Evolutionary conservation across 2,113 vertebrate species (phyloP), one percentile per base, ranked within the genome.

Genomic region (Phrynocephalus versicolor): DNA sequence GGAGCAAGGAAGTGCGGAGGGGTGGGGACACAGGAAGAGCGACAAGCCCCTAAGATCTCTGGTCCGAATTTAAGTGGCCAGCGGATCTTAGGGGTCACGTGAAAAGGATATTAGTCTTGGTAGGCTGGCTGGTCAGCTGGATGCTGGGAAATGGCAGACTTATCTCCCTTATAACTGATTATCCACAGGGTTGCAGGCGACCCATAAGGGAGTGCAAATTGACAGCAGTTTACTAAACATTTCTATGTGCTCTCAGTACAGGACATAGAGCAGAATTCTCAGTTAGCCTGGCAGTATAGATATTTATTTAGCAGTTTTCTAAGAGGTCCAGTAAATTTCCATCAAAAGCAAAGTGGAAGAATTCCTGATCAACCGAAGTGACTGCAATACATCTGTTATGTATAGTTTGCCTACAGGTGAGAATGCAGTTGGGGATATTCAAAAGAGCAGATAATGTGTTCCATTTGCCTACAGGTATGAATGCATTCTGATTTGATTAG

Each of bases 41-140:
- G n/a, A n/a, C n/a, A n/a, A n/a, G n/a, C n/a, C n/a, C n/a, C n/a
- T n/a, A n/a, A n/a, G n/a, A n/a, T n/a, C n/a, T n/a, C n/a, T n/a
- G n/a, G n/a, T n/a, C n/a, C n/a, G n/a, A n/a, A n/a, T n/a, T n/a
- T n/a, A n/a, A n/a, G n/a, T n/a, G n/a, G n/a, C n/a, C n/a, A n/a
- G n/a, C n/a, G n/a, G n/a, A n/a, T n/a, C n/a, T n/a, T n/a, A n/a
- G n/a, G n/a, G n/a, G n/a, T n/a, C n/a, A n/a, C n/a, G n/a, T n/a
- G n/a, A n/a, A n/a, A n/a, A n/a, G n/a, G n/a, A n/a, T n/a, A n/a
- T n/a, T n/a, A 51, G 35, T 79, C 76, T 67, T 84, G 82, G 45
- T 76, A 80, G 62, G 30, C 70, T 84, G 39, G 58, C 69, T 75
- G 70, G 70, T 87, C 79, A 87, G 79, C 79, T 87, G 72, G 62